Conservation (phyloP, 2,888 invertebrate species). For the Callinectes sapidus region DNA sequence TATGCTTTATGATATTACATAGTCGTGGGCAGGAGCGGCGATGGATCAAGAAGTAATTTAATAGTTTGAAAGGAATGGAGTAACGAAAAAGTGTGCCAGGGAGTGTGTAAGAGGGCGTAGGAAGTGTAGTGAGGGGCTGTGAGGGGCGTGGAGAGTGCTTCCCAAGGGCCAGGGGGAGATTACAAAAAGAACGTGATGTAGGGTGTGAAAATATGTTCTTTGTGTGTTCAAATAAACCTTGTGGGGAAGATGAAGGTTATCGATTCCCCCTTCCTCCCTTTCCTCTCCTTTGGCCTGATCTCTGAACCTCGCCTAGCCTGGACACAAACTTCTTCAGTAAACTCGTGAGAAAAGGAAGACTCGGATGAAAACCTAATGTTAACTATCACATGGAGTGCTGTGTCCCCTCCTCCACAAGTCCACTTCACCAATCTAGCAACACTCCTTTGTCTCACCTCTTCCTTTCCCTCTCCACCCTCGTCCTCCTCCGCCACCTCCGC, state of each 20-base stretch:
- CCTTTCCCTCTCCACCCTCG: background rate
- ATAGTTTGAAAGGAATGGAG: conserved; percentile 56
- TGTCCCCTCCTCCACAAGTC: background rate
- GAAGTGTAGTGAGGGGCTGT: background rate
- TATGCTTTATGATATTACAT: conserved; percentile 54
- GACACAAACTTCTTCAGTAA: background rate
- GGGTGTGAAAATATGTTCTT: conserved; percentile 5
- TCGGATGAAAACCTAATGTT: background rate
- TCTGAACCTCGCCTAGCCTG: background rate
- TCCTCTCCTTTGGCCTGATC: background rate
- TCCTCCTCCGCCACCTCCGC: conserved; percentile 30
- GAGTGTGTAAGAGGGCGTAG: background rate
- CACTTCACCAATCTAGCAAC: background rate
- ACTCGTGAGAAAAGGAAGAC: background rate
- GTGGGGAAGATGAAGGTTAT: conserved; percentile 5
- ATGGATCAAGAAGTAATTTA: conserved; percentile 55
- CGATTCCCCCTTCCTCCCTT: background rate
- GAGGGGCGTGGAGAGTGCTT: background rate
- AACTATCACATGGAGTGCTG: background rate
- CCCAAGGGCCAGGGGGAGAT: background rate
- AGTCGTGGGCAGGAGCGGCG: conserved; percentile 46
- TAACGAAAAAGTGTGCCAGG: conserved; percentile 41
- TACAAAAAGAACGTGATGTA: background rate
- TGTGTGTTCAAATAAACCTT: conserved; percentile 11
- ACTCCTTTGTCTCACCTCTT: background rate